A percentile compares a stretch with the other conserved stretches of the same genome.
Conservation (phyloP, 2,113 vertebrate genomes). For the Ursus arctos region DNA sequence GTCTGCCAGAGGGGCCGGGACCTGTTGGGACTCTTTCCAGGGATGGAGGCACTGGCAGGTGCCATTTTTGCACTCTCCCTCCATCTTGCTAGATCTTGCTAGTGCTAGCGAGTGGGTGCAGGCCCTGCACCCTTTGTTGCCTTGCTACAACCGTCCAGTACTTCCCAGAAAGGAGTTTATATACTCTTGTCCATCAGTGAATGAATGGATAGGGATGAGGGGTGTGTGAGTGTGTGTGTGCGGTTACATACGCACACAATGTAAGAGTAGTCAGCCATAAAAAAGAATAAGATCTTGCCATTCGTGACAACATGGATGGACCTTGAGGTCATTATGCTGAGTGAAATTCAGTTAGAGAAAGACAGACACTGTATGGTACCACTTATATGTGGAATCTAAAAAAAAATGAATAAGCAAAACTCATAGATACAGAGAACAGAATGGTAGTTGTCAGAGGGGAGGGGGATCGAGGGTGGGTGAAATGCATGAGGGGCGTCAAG, state of each 20-base stretch:
- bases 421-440: not conserved
- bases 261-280: not conserved
- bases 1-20: not conserved
- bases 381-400: not conserved
- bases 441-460: not conserved
- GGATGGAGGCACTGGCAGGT: not conserved
- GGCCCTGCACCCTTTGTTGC: not conserved
- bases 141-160: not conserved
- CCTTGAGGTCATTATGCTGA: not conserved
- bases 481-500: not conserved
- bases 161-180: not conserved
- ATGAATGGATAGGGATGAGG: not conserved
- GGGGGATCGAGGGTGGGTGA: not conserved
- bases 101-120: not conserved
- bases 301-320: not conserved
- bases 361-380: not conserved
- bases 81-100: not conserved
- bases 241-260: not conserved
- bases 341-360: not conserved
- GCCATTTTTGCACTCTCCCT: not conserved
- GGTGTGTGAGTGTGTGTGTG: not conserved
- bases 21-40: not conserved
- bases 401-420: not conserved
- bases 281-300: not conserved
- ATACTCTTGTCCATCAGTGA: not conserved